These are phyloP conservation scores for Cydia amplana DNA, from an alignment of 1,140 invertebrate genomes.

Conservation along the genomic window DNA sequence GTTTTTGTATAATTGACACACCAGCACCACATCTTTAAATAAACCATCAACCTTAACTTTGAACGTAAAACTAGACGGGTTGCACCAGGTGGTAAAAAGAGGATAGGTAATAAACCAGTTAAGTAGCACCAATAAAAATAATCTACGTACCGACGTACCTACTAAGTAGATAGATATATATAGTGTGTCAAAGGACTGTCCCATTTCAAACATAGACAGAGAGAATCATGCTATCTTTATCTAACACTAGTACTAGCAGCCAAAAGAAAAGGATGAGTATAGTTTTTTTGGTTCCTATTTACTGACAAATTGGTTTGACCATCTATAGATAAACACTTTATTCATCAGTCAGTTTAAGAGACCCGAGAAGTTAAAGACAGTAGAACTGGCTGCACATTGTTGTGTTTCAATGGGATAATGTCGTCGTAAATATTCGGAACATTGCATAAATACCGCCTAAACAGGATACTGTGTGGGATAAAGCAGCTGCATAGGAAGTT, in stretches of 20 bases:
- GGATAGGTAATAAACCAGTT: slow-evolving; percentile 3
- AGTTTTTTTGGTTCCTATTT: no score
- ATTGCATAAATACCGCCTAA: slow-evolving; percentile 28
- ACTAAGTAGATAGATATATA: no score
- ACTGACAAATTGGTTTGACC: no score
- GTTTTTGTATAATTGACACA: no score
- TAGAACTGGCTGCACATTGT: not conserved
- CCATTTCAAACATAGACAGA: no score
- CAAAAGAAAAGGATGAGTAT: no score
- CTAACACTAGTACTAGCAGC: no score
- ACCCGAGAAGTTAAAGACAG: not conserved
- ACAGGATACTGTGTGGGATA: slow-evolving; percentile 21
- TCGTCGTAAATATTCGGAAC: slow-evolving; percentile 21
- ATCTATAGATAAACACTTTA: no score
- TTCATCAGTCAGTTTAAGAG: not conserved
- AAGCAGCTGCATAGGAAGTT: slow-evolving; percentile 25
- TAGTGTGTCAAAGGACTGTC: no score
- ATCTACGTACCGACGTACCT: not conserved
- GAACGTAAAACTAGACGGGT: not conserved
- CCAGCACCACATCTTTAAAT: no score
- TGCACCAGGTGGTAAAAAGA: not conserved
- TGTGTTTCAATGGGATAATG: slow-evolving; percentile 2
- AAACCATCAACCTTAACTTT: no score
- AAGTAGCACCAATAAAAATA: slow-evolving; percentile 4
- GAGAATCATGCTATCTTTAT: no score